phyloP scores from a whole-genome alignment of 2,888 invertebrate genomes.

The Dendrolimus houi region DNA sequence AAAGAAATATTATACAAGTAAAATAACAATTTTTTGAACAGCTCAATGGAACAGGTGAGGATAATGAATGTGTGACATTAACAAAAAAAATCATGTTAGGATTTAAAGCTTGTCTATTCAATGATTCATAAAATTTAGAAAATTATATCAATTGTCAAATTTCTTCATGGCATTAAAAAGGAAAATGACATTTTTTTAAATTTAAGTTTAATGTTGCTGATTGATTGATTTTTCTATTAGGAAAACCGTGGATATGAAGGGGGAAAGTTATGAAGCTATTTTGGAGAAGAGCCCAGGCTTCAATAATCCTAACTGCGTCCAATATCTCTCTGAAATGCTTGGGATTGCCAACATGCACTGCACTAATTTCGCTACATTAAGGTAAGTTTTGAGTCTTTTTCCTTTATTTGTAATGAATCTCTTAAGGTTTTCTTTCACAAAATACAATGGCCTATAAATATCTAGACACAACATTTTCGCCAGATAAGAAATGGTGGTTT shows the following conservation, averaged over 20 bases:
- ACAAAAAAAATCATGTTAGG: slow-evolving; percentile 16
- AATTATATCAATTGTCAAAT: slow-evolving; percentile 23
- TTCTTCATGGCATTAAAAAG: slow-evolving; percentile 36
- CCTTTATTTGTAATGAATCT: too few relatives aligned
- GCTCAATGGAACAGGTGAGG: slow-evolving; percentile 73
- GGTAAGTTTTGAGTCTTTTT: slow-evolving; percentile 58
- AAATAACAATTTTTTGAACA: slow-evolving; percentile 74
- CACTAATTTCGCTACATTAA: slow-evolving; percentile 82
- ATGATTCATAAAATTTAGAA: slow-evolving; percentile 9
- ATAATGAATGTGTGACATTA: slow-evolving; percentile 59
- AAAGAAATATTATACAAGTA: slow-evolving; percentile 66
- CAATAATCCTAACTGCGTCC: slow-evolving; percentile 92
- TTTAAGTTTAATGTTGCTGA: slow-evolving; percentile 19
- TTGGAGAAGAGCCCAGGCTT: slow-evolving; percentile 90
- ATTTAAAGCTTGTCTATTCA: slow-evolving; percentile 26
- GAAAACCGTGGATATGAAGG: slow-evolving; percentile 87
- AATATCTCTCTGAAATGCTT: slow-evolving; percentile 85
- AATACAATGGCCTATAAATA: too few relatives aligned
- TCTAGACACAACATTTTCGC: too few relatives aligned
- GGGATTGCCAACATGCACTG: slow-evolving; percentile 82
- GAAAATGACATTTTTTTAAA: slow-evolving; percentile 26
- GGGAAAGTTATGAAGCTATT: slow-evolving; percentile 87
- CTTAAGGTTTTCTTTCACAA: too few relatives aligned
- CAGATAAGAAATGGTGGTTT: too few relatives aligned
- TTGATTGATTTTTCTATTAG: slow-evolving; percentile 56